A percentile compares a stretch with the other conserved stretches of the same genome.
These are phyloP conservation scores for Lycaena phlaeas DNA, from an alignment of 2,888 invertebrate species.

Conservation along the genomic window DNA sequence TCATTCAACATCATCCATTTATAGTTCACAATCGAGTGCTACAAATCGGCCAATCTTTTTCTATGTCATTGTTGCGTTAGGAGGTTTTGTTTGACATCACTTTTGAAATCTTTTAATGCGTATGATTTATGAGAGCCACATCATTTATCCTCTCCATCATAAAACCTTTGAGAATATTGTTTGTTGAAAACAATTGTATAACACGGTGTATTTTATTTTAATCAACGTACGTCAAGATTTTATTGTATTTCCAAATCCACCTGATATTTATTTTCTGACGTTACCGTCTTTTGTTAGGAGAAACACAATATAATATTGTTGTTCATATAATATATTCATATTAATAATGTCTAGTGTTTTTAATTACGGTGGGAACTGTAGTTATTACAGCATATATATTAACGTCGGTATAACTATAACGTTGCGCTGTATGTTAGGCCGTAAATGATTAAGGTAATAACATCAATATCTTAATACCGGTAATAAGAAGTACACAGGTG, in stretches of 20 bases:
- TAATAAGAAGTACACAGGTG: too few species aligned
- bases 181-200: slow-evolving; percentile 1
- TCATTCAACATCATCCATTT: slow-evolving; percentile 38
- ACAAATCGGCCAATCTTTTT: slow-evolving; percentile 56
- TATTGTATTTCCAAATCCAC: background rate
- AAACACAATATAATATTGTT: too few species aligned
- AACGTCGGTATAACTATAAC: too few species aligned
- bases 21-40: slow-evolving; percentile 47
- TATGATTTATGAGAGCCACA: slow-evolving; percentile 43
- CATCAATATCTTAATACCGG: too few species aligned
- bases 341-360: too few species aligned
- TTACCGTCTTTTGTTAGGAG: too few species aligned
- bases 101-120: slow-evolving; percentile 36
- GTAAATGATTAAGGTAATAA: too few species aligned
- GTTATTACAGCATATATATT: too few species aligned
- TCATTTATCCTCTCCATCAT: slow-evolving; percentile 17
- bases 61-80: slow-evolving; percentile 37
- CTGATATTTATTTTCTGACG: too few species aligned
- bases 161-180: background rate
- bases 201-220: background rate
- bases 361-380: too few species aligned
- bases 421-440: too few species aligned
- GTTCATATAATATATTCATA: too few species aligned
- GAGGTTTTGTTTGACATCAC: slow-evolving; percentile 43
- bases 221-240: background rate